Evolutionary conservation across 2,888 invertebrate genomes (phyloP).

Genomic region (Scrobipalpa costella): DNA sequence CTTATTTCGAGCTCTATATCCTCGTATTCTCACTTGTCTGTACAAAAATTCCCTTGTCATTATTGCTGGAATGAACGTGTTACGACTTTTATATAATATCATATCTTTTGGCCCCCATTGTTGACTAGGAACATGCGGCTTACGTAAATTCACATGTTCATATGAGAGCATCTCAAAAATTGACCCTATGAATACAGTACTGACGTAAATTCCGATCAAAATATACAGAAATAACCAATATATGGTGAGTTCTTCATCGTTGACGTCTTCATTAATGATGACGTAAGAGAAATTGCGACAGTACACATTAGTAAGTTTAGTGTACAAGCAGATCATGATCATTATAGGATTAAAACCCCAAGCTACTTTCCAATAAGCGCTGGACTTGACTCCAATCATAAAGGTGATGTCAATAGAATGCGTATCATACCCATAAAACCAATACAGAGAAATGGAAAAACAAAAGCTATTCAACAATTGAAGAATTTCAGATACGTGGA

Average conservation of each 20-base stretch:
- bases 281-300: not conserved
- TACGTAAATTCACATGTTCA: conserved; percentile 35
- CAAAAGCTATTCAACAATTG: conserved; percentile 57
- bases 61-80: conserved; percentile 74
- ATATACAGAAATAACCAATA: conserved; percentile 22
- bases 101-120: conserved; percentile 67
- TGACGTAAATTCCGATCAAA: conserved; percentile 48
- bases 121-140: conserved; percentile 47
- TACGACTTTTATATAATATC: conserved; percentile 64
- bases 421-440: conserved; percentile 65
- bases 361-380: conserved; percentile 61
- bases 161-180: conserved; percentile 47
- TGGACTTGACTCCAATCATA: conserved; percentile 72
- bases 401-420: conserved; percentile 70
- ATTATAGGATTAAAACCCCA: conserved; percentile 63
- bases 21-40: conserved; percentile 68
- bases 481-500: conserved; percentile 56
- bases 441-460: conserved; percentile 64
- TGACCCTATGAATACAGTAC: conserved; percentile 49
- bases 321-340: conserved; percentile 29
- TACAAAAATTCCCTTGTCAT: conserved; percentile 77
- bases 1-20: conserved; percentile 43
- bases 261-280: not conserved
- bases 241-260: not conserved
- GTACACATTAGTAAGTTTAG: not conserved